These are phyloP conservation scores for Myrmophylax atrothorax DNA, from an alignment of 2,113 vertebrate species.

Conservation along the genomic window DNA sequence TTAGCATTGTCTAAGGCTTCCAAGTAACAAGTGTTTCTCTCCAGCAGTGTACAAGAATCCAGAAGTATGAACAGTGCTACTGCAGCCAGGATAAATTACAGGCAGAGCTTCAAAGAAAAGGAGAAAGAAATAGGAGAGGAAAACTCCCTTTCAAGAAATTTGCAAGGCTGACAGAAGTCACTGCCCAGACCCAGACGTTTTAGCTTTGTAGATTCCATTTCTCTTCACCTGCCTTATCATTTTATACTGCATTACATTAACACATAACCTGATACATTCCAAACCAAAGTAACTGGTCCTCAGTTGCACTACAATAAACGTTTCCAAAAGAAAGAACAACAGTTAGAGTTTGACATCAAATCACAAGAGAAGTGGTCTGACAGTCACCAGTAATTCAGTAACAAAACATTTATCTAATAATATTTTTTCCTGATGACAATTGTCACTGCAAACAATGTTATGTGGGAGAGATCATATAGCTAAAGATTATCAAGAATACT, in stretches of 20 bases:
- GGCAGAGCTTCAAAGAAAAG: constrained; percentile 44
- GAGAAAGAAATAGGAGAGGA: constrained; percentile 42
- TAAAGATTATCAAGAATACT: neutral
- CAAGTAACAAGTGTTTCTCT: neutral
- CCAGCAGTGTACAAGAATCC: neutral
- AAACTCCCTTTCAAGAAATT: neutral
- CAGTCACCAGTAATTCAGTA: neutral
- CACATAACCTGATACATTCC: neutral
- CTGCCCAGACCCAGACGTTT: neutral
- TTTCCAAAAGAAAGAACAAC: neutral
- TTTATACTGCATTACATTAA: neutral
- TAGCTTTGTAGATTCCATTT: neutral
- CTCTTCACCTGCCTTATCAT: neutral
- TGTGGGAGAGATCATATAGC: neutral
- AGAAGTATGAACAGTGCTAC: neutral
- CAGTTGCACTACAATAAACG: neutral
- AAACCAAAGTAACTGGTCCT: neutral
- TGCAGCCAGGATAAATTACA: constrained; percentile 45
- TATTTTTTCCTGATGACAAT: neutral
- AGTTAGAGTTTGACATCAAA: neutral
- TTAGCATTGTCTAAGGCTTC: neutral
- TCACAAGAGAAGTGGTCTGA: neutral
- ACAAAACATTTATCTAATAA: neutral
- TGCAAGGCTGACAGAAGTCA: neutral
- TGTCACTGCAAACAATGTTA: neutral